Evolutionary conservation across 2,888 invertebrate genomes (phyloP), one percentile per base, ranked within the genome.

Genomic region (Nysson spinosus): DNA sequence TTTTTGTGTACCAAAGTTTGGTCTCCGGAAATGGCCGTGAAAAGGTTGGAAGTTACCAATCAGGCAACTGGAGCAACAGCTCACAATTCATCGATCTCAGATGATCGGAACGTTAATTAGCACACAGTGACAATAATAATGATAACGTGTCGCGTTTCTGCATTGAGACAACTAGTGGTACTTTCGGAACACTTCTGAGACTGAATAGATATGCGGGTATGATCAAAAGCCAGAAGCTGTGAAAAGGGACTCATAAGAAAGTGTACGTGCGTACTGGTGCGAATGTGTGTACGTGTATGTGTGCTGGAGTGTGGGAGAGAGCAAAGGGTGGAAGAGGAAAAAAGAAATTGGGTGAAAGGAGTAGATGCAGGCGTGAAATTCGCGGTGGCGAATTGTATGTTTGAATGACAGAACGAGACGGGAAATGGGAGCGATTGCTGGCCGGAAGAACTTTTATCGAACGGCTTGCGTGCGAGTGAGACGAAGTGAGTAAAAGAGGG

Each of bases 81-180:
- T 26, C 32, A 30, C 24, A 20, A 28, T 52, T 51, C 42, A 32
- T 64, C 63, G 57, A 64, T 22, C 57, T 43, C 43, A 34, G 54
- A 14, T 47, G 67, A 52, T 66, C 64, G 51, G 40, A 46, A 63
- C 61, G 61, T 71, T 64, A 46, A 72, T 61, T 56, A 70, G 62
- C 72, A 71, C 74, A 73, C 69, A 78, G 80, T 83, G 82, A 82
- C 81, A 83, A 83, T 83, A 83, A 81, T 78, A 74, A 78, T 66
- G 56, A 62, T 69, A 65, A 69, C 55, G 66, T 60, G 62, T 54
- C 72, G 66, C 66, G 69, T 56, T 39, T 72, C 50, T 39, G 69
- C 40, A 40, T 14, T 39, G 39, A n/a, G 55, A 55, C 51, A 44
- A 32, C 49, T 57, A 32, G 32, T 30, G 64, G 72, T 46, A 56